These are phyloP conservation scores for Muschampia plurimacula DNA, from an alignment of 2,888 invertebrate genomes.

Conservation along the genomic window DNA sequence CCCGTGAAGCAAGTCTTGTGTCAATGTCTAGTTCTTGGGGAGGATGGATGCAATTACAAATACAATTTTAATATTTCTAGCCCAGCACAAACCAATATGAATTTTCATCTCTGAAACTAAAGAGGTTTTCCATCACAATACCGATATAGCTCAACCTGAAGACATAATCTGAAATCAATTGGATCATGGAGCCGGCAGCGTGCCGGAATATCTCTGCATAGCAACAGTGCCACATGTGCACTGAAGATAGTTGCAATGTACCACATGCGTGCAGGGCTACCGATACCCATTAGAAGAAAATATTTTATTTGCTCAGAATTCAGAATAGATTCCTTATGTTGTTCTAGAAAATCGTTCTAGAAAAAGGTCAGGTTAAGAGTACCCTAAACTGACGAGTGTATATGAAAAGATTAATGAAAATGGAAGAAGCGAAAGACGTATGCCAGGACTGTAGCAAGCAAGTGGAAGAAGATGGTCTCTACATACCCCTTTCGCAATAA, in stretches of 20 bases:
- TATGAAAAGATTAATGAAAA: too few relatives aligned
- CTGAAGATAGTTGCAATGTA: slow-evolving; percentile 25
- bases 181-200: neutral
- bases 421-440: too few relatives aligned
- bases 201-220: slow-evolving; percentile 25
- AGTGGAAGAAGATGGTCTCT: too few relatives aligned
- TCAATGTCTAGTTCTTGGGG: too few relatives aligned
- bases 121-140: neutral
- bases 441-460: too few relatives aligned
- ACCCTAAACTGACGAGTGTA: too few relatives aligned
- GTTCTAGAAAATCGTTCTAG: too few relatives aligned
- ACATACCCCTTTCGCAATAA: too few relatives aligned
- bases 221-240: slow-evolving; percentile 28
- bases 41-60: too few relatives aligned
- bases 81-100: neutral
- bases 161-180: slow-evolving; percentile 9
- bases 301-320: neutral
- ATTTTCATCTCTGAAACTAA: neutral
- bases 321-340: too few relatives aligned
- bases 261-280: slow-evolving; percentile 26
- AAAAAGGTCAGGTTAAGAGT: too few relatives aligned
- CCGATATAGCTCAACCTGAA: neutral
- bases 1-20: too few relatives aligned
- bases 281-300: neutral
- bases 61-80: neutral